Evolutionary conservation across 2,797 vertebrate genomes (phyloP), one percentile per base, ranked within the genome.

Genomic region (Cephalopachus bancanus): DNA sequence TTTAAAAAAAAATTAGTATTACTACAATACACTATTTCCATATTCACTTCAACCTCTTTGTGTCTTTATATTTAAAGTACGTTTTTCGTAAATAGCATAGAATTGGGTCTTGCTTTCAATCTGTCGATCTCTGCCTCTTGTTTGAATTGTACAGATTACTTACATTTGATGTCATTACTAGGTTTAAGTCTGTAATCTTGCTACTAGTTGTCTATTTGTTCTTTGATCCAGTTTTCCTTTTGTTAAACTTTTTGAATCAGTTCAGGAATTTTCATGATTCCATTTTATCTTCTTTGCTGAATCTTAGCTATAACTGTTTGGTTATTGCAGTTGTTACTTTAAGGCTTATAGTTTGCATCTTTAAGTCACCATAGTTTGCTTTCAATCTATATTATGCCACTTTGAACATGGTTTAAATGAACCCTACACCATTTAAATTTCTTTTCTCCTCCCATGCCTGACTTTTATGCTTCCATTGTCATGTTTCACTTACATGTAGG

Each of bases 211-310:
- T 75, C 28, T 81, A 2, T 49, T 94, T 67, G 4, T 76, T 62
- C 51, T 86, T 87, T 87, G 22, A 81, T 24, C 15, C 11, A 24
- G 33, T 57, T 51, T 49, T 67, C 6, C 11, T 22, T 8, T 20
- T 87, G 20, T 59, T 62, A 71, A 80, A 24, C 0, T 1, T 55
- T 26, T 51, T 81, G 51, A 3, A 28, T 37, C 12, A 59, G 20
- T 67, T 65, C 33, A 67, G 51, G 16, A 95, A 67, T 30, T 67
- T 86, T 92, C 37, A 59, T 60, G 59, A 87, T 95, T 81, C 16
- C 9, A 37, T 81, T 92, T 59, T 49, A 80, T 62, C 60, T 55
- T 80, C 33, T 75, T 90, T 60, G n/a, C 44, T 91, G n/a, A 30
- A 26, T 81, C 16, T 81, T 49, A 88, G 5, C 44, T 71, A 57